Percentiles rank a stretch among this genome's conserved stretches.
These are phyloP conservation scores for Eolophus roseicapilla DNA, from an alignment of 2,113 vertebrate species.

Conservation along the genomic window DNA sequence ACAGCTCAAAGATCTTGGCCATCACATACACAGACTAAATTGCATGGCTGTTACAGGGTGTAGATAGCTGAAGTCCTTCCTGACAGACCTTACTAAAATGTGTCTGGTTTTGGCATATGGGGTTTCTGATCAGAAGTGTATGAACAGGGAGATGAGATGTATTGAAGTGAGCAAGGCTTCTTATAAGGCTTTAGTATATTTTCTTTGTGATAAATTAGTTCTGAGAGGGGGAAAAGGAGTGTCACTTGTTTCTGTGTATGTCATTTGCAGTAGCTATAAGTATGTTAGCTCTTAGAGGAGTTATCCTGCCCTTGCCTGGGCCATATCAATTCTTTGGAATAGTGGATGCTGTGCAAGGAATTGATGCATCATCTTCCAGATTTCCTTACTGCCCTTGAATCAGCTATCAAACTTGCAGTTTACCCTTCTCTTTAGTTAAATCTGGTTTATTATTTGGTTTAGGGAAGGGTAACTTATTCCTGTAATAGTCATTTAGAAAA, in stretches of 20 bases:
- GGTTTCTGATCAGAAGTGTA: background rate
- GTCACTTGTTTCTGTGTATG: background rate
- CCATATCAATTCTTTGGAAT: background rate
- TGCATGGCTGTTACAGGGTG: background rate
- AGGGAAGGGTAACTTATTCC: background rate
- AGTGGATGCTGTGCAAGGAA: background rate
- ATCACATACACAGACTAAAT: accelerated
- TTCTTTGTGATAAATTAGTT: background rate
- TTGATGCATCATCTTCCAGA: background rate
- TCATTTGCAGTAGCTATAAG: background rate
- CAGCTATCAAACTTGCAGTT: background rate
- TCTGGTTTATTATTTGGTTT: background rate
- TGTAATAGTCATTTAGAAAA: background rate
- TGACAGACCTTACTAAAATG: background rate
- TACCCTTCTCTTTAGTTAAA: background rate
- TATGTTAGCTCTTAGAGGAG: background rate
- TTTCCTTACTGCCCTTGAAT: background rate
- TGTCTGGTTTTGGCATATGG: background rate
- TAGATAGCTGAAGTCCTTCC: background rate
- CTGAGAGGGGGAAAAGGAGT: background rate
- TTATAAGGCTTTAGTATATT: background rate
- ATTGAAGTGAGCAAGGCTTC: background rate
- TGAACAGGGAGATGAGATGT: background rate
- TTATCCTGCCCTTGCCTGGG: background rate
- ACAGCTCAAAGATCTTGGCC: background rate